Evolutionary conservation across 2,888 invertebrate genomes (phyloP).

Genomic region (Unio pictorum): DNA sequence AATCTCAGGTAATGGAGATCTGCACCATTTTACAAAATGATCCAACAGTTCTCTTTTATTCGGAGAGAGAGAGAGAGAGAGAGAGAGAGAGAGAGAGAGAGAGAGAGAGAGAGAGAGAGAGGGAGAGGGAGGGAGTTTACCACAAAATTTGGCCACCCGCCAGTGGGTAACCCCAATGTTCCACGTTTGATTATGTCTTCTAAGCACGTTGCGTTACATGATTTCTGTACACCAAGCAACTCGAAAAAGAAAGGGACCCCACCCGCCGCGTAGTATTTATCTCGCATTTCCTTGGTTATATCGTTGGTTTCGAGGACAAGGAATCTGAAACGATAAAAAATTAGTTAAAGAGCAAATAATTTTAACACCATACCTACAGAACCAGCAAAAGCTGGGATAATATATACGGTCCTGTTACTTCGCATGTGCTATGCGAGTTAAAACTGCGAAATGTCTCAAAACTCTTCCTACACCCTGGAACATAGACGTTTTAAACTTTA

Average conservation of each 20-base stretch:
- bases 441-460: too few relatives aligned
- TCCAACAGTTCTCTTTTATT: too few relatives aligned
- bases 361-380: background rate
- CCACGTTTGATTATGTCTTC: conserved; percentile 24
- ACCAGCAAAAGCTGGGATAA: too few relatives aligned
- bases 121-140: conserved; percentile 15
- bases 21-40: too few relatives aligned
- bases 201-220: conserved; percentile 34
- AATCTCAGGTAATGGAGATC: too few relatives aligned
- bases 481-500: too few relatives aligned
- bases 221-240: conserved; percentile 29
- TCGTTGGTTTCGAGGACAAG: conserved; percentile 46
- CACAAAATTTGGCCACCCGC: conserved; percentile 47
- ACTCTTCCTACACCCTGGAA: too few relatives aligned
- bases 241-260: conserved; percentile 59
- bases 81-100: too few relatives aligned
- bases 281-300: conserved; percentile 26
- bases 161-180: conserved; percentile 24
- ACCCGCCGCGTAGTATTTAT: conserved; percentile 57
- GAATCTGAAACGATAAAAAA: conserved; percentile 29
- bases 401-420: too few relatives aligned
- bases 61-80: too few relatives aligned
- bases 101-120: background rate
- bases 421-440: too few relatives aligned
- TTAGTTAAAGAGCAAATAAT: background rate